Evolutionary conservation across 2,888 invertebrate species (phyloP).

Genomic region (Physocephala rufipes): DNA sequence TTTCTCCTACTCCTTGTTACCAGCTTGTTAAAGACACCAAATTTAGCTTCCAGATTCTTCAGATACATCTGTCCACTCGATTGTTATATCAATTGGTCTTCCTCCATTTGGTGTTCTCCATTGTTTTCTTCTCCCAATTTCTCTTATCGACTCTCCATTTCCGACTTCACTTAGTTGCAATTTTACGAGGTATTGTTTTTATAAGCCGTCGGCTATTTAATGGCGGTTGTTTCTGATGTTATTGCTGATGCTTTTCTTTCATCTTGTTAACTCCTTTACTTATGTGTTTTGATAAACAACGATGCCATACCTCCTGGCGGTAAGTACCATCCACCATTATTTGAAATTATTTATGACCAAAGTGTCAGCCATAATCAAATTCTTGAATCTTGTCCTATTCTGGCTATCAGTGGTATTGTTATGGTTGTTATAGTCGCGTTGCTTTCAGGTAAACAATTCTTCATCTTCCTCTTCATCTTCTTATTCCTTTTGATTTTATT

Average conservation of each 20-base stretch:
- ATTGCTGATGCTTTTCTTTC: background rate
- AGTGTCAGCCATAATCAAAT: slow-evolving; percentile 65
- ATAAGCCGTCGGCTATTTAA: no score
- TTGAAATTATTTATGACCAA: slow-evolving; percentile 64
- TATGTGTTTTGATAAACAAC: slow-evolving; percentile 17
- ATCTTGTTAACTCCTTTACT: slow-evolving; percentile 14
- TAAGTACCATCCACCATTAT: slow-evolving; percentile 50
- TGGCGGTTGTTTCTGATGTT: slow-evolving; percentile 24
- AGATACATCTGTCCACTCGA: no score
- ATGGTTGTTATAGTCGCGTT: background rate
- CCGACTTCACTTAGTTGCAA: no score
- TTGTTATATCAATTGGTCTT: no score
- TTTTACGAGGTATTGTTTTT: no score
- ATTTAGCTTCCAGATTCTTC: no score
- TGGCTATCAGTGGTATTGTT: background rate
- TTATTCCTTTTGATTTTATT: background rate
- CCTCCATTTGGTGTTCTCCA: background rate
- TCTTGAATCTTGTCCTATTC: slow-evolving; percentile 53
- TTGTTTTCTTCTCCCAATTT: background rate
- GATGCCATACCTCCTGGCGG: slow-evolving; percentile 53
- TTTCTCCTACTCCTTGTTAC: background rate
- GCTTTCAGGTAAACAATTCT: background rate
- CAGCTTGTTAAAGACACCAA: slow-evolving; percentile 2
- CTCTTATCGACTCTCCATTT: no score
- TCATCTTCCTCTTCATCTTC: slow-evolving; percentile 1